phyloP scores from a whole-genome alignment of 2,113 vertebrate species.

The Tichodroma muraria region DNA sequence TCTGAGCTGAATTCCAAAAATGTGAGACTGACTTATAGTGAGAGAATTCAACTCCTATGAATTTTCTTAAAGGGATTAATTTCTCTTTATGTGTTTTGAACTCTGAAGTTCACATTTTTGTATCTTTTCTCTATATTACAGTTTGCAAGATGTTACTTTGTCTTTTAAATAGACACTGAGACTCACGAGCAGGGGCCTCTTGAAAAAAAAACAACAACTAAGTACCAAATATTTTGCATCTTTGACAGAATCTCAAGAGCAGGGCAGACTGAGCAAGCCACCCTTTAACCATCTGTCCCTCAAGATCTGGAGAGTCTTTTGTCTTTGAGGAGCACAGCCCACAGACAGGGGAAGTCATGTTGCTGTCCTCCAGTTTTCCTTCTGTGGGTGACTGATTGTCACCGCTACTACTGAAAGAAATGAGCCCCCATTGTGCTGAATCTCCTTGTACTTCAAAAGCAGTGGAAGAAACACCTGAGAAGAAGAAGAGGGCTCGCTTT shows the following conservation, averaged over 20 bases:
- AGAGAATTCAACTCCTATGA: not conserved
- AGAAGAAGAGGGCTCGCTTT: not conserved
- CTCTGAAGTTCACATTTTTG: not conserved
- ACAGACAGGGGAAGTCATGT: not conserved
- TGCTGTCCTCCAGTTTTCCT: not conserved
- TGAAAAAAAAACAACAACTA: not conserved
- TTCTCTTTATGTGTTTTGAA: not conserved
- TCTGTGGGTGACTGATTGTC: not conserved
- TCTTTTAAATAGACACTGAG: not conserved
- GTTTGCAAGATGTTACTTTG: not conserved
- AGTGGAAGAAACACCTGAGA: not conserved
- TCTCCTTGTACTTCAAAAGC: not conserved
- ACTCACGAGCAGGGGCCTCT: not conserved
- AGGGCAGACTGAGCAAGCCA: not conserved
- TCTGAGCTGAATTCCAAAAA: not conserved
- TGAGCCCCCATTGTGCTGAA: not conserved
- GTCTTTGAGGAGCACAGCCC: not conserved
- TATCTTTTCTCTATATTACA: not conserved
- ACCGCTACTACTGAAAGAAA: not conserved
- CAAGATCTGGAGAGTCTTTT: not conserved
- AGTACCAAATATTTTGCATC: not conserved
- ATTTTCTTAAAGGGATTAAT: not conserved
- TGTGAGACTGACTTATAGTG: not conserved
- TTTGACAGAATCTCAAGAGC: not conserved
- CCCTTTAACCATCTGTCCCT: slow-evolving; percentile 6